Evolutionary conservation across 2,113 vertebrate genomes (phyloP).

Genomic region (Eurypyga helias): DNA sequence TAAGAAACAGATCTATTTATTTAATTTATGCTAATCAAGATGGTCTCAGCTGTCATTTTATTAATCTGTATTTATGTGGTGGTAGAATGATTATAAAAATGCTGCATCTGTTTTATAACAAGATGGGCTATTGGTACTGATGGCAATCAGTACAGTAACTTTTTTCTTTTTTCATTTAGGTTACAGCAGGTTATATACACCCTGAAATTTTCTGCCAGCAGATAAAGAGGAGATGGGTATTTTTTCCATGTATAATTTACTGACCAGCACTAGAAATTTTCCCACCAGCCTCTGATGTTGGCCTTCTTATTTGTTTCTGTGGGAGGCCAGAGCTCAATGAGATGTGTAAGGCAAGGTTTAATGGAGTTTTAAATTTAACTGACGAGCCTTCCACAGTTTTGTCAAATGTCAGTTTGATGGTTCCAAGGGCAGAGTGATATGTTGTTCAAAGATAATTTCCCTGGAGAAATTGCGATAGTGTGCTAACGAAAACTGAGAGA

Average conservation of each 20-base stretch:
- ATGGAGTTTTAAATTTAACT: slow-evolving; percentile 79
- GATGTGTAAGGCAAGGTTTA: slow-evolving; percentile 71
- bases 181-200: background rate
- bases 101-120: background rate
- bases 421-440: slow-evolving; percentile 76
- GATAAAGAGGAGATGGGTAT: background rate
- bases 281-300: background rate
- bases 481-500: slow-evolving; percentile 69
- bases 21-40: background rate
- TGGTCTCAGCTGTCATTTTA: background rate
- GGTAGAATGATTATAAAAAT: background rate
- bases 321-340: slow-evolving; percentile 40
- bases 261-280: background rate
- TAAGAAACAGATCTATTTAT: background rate
- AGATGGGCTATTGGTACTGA: background rate
- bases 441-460: slow-evolving; percentile 79
- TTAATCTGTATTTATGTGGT: background rate
- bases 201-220: background rate
- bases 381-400: slow-evolving; percentile 70
- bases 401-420: slow-evolving; percentile 79
- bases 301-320: slow-evolving; percentile 13
- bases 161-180: background rate
- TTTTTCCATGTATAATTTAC: background rate
- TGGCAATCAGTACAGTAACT: background rate
- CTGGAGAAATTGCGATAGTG: slow-evolving; percentile 73